Percentiles rank a stretch among this genome's conserved stretches.
phyloP scores from a whole-genome alignment of 2,888 invertebrate species.

The Drosophila picticornis region DNA sequence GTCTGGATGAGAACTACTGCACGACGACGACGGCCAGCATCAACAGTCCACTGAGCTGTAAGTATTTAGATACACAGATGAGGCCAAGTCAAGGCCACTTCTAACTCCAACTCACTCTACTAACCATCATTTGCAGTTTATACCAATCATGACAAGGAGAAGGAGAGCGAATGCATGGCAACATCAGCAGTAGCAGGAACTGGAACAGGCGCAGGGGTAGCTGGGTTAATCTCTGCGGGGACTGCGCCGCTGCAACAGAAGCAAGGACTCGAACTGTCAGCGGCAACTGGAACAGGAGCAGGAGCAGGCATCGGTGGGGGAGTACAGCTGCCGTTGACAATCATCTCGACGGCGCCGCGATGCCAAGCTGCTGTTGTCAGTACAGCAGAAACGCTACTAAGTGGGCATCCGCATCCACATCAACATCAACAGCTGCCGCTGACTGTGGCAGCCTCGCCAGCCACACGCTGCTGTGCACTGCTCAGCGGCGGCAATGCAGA shows the following conservation, averaged over 20 bases:
- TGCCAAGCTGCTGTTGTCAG: slow-evolving; percentile 73
- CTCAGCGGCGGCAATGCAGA: slow-evolving; percentile 65
- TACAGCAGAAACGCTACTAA: slow-evolving; percentile 78
- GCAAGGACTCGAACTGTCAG: slow-evolving; percentile 69
- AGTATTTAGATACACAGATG: slow-evolving; percentile 60
- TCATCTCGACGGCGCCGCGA: slow-evolving; percentile 83
- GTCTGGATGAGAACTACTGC: slow-evolving; percentile 84
- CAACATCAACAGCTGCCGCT: slow-evolving; percentile 52
- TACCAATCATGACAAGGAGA: slow-evolving; percentile 84
- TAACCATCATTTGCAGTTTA: slow-evolving; percentile 77
- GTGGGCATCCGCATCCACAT: slow-evolving; percentile 33
- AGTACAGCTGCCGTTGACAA: slow-evolving; percentile 83
- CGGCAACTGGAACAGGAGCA: slow-evolving; percentile 30
- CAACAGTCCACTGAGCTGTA: slow-evolving; percentile 85
- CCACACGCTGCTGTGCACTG: slow-evolving; percentile 83
- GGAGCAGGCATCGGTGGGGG: slow-evolving; percentile 30
- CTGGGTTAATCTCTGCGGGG: slow-evolving; percentile 31
- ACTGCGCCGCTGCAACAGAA: slow-evolving; percentile 61
- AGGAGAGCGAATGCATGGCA: slow-evolving; percentile 83
- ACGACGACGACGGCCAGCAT: slow-evolving; percentile 83
- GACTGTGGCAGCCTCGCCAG: slow-evolving; percentile 74
- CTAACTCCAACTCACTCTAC: neutral
- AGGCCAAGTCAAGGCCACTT: neutral
- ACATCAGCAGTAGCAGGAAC: slow-evolving; percentile 60
- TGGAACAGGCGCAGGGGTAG: slow-evolving; percentile 14